Conservation (phyloP, 2,797 vertebrate genomes). For the Melanogrammus aeglefinus region DNA sequence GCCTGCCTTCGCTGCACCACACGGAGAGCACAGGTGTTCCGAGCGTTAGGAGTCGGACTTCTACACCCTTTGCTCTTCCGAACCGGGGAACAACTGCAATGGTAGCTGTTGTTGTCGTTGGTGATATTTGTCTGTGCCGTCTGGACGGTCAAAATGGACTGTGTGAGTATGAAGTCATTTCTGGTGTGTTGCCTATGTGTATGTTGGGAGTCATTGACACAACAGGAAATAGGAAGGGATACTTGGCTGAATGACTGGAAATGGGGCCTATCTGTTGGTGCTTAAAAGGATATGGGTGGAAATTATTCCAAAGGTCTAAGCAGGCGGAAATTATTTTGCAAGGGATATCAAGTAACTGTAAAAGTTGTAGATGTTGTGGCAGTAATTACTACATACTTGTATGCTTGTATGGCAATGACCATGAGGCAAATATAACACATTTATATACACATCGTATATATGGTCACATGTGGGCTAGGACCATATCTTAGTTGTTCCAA, state of each 20-base stretch:
- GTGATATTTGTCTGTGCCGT: not conserved
- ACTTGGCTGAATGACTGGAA: slow-evolving; percentile 3
- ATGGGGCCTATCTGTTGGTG: not conserved
- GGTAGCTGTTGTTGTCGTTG: not conserved
- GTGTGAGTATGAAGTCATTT: slow-evolving; percentile 1
- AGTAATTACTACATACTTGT: not conserved
- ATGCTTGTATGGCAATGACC: not conserved
- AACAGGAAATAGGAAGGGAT: not conserved
- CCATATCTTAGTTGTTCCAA: not conserved
- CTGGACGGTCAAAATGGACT: not conserved
- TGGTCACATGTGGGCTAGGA: not conserved
- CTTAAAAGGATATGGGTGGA: not conserved
- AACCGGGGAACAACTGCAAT: not conserved
- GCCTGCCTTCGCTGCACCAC: not conserved
- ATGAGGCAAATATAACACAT: not conserved
- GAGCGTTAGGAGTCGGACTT: not conserved
- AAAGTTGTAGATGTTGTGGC: not conserved
- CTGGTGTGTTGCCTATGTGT: not conserved
- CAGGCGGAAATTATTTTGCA: not conserved
- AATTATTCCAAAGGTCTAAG: not conserved
- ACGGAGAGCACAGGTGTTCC: not conserved
- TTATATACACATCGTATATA: not conserved
- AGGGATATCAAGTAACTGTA: not conserved
- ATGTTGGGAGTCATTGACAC: not conserved
- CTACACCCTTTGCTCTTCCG: not conserved